phyloP scores from a whole-genome alignment of 2,888 invertebrate species.

The Drosophila infuscata region DNA sequence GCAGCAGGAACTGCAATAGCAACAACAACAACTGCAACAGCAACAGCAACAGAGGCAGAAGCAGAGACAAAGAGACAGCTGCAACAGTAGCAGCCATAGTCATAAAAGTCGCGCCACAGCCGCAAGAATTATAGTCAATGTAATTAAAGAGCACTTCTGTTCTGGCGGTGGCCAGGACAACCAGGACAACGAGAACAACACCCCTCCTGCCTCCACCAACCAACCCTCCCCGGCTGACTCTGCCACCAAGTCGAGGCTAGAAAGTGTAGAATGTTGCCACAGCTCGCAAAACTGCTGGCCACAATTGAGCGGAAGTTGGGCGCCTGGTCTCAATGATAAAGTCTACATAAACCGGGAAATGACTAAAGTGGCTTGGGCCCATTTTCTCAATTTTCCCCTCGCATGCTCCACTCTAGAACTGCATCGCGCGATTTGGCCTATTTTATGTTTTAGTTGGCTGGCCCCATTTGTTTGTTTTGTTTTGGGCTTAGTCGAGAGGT shows the following conservation, averaged over 20 bases:
- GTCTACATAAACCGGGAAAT: slow-evolving; percentile 80
- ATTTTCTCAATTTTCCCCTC: slow-evolving; percentile 16
- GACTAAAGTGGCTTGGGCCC: slow-evolving; percentile 73
- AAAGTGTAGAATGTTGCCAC: slow-evolving; percentile 13
- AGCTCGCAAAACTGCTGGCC: slow-evolving; percentile 48
- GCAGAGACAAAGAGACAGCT: slow-evolving; percentile 9
- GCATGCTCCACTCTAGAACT: slow-evolving; percentile 22
- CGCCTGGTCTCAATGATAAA: slow-evolving; percentile 77
- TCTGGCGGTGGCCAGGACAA: slow-evolving; percentile 39
- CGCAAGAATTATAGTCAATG: slow-evolving; percentile 81
- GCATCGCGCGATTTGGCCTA: slow-evolving; percentile 58
- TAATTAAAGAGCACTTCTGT: slow-evolving; percentile 82
- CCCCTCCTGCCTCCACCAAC: too few species aligned
- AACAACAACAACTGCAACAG: slow-evolving; percentile 35
- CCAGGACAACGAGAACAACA: not conserved
- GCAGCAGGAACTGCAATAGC: slow-evolving; percentile 33
- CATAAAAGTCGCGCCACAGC: slow-evolving; percentile 79
- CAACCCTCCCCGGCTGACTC: not conserved
- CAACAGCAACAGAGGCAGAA: slow-evolving; percentile 32
- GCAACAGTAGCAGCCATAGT: slow-evolving; percentile 43
- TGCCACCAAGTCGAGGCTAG: not conserved
- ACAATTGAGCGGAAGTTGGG: slow-evolving; percentile 76
- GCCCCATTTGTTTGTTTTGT: slow-evolving; percentile 57
- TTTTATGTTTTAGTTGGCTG: slow-evolving; percentile 62
- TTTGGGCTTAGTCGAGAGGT: slow-evolving; percentile 71